A percentile compares a stretch with the other conserved stretches of the same genome.
These are phyloP conservation scores for Hydraecia micacea DNA, from an alignment of 2,888 invertebrate genomes.

Conservation along the genomic window DNA sequence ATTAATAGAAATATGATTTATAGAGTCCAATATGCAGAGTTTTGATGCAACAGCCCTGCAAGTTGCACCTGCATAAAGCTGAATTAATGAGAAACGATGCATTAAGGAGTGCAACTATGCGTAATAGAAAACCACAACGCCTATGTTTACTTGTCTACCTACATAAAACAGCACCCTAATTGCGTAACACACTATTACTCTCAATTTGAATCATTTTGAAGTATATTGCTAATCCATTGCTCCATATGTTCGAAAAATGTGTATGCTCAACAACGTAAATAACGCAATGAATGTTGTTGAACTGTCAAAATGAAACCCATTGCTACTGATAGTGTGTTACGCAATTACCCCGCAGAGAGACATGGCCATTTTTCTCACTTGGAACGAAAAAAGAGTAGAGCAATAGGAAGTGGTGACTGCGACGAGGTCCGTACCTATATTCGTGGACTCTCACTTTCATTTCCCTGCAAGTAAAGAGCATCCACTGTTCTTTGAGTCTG, in stretches of 20 bases:
- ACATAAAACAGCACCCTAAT: no score
- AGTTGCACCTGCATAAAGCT: slow-evolving; percentile 5
- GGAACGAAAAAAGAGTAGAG: not conserved
- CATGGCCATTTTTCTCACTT: not conserved
- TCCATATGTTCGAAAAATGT: no score
- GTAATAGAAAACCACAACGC: not conserved
- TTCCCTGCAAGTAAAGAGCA: not conserved
- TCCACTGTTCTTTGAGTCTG: not conserved
- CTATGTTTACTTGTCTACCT: not conserved
- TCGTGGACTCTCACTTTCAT: not conserved
- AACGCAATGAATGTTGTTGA: no score
- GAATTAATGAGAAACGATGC: slow-evolving; percentile 1
- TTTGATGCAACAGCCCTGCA: slow-evolving; percentile 20
- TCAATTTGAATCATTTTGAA: no score
- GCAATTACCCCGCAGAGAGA: no score
- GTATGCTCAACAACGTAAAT: no score
- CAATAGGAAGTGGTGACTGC: not conserved
- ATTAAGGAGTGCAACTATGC: not conserved
- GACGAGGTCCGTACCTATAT: not conserved
- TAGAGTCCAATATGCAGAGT: slow-evolving; percentile 1
- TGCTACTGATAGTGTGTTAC: no score
- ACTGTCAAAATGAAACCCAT: no score
- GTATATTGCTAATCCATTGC: no score
- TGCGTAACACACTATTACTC: no score
- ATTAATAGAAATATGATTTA: not conserved